Conservation (phyloP, 1,140 invertebrate genomes). For the Hesperophylax magnus region DNA sequence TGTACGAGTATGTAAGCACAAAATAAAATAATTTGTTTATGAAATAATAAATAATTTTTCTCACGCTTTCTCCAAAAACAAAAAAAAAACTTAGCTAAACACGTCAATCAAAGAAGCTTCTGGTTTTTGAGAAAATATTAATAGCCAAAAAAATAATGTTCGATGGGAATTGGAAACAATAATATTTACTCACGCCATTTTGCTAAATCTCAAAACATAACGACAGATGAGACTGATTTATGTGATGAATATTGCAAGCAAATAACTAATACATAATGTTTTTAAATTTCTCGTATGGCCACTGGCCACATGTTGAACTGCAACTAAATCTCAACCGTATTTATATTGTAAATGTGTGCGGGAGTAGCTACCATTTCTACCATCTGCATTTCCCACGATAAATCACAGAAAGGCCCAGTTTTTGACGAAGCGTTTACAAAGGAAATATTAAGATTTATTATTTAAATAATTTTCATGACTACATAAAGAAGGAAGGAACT, state of each 20-base stretch:
- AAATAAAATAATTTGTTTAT: no score
- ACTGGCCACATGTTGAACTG: conserved; percentile 3
- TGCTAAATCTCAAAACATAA: not conserved
- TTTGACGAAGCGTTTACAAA: not conserved
- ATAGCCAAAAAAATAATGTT: not conserved
- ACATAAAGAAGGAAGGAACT: no score
- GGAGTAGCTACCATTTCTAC: not conserved
- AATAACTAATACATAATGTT: not conserved
- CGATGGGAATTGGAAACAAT: not conserved
- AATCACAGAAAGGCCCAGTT: conserved; percentile 5
- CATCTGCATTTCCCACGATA: conserved; percentile 34
- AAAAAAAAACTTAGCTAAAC: not conserved
- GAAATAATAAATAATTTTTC: no score
- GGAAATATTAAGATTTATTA: no score
- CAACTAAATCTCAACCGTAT: conserved; percentile 4
- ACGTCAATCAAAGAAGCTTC: no score
- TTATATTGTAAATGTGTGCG: not conserved
- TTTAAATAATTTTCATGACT: no score
- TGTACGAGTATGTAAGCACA: no score
- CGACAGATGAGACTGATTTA: conserved; percentile 4
- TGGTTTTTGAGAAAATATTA: not conserved
- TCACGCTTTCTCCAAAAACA: not conserved
- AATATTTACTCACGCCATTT: not conserved
- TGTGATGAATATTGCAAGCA: not conserved
- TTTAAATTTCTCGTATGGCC: not conserved